phyloP scores from a whole-genome alignment of 1,140 invertebrate genomes.

The Listronotus bonariensis region DNA sequence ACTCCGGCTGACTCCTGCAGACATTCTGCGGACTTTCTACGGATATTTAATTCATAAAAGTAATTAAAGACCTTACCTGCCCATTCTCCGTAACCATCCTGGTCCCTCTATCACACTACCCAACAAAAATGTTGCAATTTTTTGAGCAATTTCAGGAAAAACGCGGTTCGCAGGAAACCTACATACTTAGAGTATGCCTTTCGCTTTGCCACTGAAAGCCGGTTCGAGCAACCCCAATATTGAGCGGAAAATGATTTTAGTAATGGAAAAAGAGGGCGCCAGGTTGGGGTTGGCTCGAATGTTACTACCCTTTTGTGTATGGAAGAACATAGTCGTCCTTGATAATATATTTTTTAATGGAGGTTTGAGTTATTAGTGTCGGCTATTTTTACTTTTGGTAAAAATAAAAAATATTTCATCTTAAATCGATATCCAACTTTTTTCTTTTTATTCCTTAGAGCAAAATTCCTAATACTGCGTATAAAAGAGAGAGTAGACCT shows the following conservation, averaged over 20 bases:
- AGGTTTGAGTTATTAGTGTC: too few species aligned
- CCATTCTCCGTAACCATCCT: constrained; percentile 53
- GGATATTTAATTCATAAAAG: neutral
- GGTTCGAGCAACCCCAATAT: constrained; percentile 50
- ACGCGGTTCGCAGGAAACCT: constrained; percentile 29
- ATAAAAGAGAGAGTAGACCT: too few species aligned
- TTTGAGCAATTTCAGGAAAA: constrained; percentile 40
- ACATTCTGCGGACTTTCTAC: neutral
- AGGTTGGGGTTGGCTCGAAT: constrained; percentile 5
- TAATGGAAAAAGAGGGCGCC: constrained; percentile 25
- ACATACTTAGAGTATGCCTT: constrained; percentile 33
- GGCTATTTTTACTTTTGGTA: too few species aligned
- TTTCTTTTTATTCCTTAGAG: too few species aligned
- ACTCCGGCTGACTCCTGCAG: neutral
- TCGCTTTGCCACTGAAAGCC: constrained; percentile 43
- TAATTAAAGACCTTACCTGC: constrained; percentile 43
- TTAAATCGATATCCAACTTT: too few species aligned
- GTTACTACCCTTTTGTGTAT: neutral
- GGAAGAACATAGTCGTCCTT: too few species aligned
- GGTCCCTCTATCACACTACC: constrained; percentile 7
- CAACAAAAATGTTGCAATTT: constrained; percentile 17
- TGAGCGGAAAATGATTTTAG: constrained; percentile 51
- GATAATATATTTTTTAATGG: too few species aligned
- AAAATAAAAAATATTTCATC: too few species aligned
- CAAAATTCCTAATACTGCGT: too few species aligned